Evolutionary conservation across 2,113 vertebrate genomes (phyloP), one percentile per base, ranked within the genome.

Genomic region (Lipophrys pholis): DNA sequence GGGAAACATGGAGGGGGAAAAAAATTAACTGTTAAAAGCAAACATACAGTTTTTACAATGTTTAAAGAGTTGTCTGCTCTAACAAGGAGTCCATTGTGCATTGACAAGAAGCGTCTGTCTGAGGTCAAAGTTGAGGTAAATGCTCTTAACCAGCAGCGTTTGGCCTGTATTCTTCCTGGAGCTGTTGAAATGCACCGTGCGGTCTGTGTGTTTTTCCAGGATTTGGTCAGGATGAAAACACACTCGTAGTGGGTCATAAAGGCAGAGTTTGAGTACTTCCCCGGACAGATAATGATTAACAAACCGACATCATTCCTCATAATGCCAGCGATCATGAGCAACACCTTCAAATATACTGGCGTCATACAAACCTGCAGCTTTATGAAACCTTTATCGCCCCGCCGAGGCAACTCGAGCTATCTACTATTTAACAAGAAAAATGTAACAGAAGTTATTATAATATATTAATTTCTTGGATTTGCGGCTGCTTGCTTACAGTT

Each of bases 281-380:
- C 53, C 8, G 6, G 16, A 10, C 68, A 53, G 61, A 8, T 49
- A 85, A 82, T 87, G 60, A 78, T 88, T 87, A 76, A 90, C 72
- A 53, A 35, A 8, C 43, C 89, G 84, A 87, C 80, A 85, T 87
- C 81, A 82, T 62, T 50, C 1, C 69, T 54, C 41, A 57, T 87
- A 15, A 75, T 76, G 63, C 78, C 40, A 67, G 16, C 42, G 54
- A 84, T 77, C 66, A 85, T 57, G 38, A 51, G 10, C 52, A 56
- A 50, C 57, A 64, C 50, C 53, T 78, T 8, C 21, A 57, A 51
- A 71, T 72, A 63, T 45, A 74, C 70, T 65, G 52, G 54, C 51
- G 48, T 36, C 67, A 60, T 49, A 11, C 7, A 77, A 59, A 78
- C 4, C 14, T 50, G 14, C 8, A 39, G 48, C 43, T 63, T 61